Evolutionary conservation across 1,140 invertebrate species (phyloP), one percentile per base, ranked within the genome.

Genomic region (Alviniconcha marisindica): DNA sequence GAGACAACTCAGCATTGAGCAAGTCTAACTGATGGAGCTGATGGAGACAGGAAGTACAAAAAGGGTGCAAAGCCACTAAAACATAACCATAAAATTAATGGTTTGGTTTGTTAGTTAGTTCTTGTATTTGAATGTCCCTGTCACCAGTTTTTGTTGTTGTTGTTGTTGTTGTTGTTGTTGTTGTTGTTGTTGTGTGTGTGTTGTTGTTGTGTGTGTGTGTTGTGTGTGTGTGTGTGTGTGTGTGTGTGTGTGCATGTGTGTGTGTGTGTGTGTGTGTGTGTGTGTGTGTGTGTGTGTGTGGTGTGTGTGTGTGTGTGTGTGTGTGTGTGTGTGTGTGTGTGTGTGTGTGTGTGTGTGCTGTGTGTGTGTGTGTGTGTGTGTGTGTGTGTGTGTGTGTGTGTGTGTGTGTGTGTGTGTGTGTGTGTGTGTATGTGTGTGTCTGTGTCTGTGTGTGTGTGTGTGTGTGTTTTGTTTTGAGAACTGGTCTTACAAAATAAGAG

Each of bases 341-440:
- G 4, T 33, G 28, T 42, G 38, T 73, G 28, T 42, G 12, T 42
- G 10, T 38, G 33, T 42, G 10, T 60, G 56, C 31, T 66, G 10
- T 40, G 14, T 42, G 38, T 74, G 28, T 42, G 12, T 73, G 28
- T 42, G 38, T 42, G 4, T 38, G 33, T 42, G 38, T 60, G 56
- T 66, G 24, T 74, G 14, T n/a, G 38, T 74, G 38, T 42, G 71
- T 42, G 42, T 42, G n/a, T 42, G 31, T 74, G 42, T 42, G 12
- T 24, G 42, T 74, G 7, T 28, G 38, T 74, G n/a, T 48, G 42
- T 48, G 18, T 74, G 71, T 48, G n/a, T 74, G 71, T 48, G n/a
- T 48, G 38, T 42, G 36, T 48, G 24, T 42, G n/a, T 74, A 21
- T 74, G 21, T 42, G 71, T 44, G n/a, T 74, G 71, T 74, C 12